Base-by-base conservation (phyloP, 1,140 invertebrate species). In the Drosophila subpulchrella region DNA sequence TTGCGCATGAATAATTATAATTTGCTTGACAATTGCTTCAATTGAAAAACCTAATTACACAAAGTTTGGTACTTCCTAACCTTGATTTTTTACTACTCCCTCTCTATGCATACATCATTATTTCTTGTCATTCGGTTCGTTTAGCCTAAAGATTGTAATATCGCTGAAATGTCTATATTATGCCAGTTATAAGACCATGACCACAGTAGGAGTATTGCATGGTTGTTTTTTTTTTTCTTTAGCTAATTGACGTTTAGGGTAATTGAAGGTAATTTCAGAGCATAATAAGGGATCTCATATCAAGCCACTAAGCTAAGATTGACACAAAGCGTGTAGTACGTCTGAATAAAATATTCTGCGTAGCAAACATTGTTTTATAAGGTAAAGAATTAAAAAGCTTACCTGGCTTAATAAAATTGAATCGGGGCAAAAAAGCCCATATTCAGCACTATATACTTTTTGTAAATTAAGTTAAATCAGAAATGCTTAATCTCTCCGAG, bases 121-220 rank as follows among this genome's bases (percentile, higher is more conserved):
- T 48, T 42, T 36, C 4, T 24, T 71, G 67, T 70, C 44, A 41
- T 57, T 70, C 68, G 50, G 41, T 27, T 50, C 24, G 65, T 71
- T 71, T 70, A 57, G 65, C 27, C 66, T 34, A 48, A 71, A 71
- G 65, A 71, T 71, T 70, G 67, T 71, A 51, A 50, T 71, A 57
- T 58, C n/a, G 32, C 65, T 57, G 41, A 70, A 71, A 71, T 71
- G 67, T 71, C 67, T 71, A 70, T 27, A 71, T 71, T 71, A 71
- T 57, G 30, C 12, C 36, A 27, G 44, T 71, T 71, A 70, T 38
- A 57, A 70, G 42, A 71, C 65, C 67, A 71, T 71, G 67, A 71
- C 67, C 42, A 48, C 32, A 20, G 42, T 71, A 47, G 36, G 36
- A 70, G 65, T 36, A 57, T 71, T 71, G 68, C 34, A 38, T 8